phyloP scores from a whole-genome alignment of 2,113 vertebrate genomes.

The Hassar affinis region DNA sequence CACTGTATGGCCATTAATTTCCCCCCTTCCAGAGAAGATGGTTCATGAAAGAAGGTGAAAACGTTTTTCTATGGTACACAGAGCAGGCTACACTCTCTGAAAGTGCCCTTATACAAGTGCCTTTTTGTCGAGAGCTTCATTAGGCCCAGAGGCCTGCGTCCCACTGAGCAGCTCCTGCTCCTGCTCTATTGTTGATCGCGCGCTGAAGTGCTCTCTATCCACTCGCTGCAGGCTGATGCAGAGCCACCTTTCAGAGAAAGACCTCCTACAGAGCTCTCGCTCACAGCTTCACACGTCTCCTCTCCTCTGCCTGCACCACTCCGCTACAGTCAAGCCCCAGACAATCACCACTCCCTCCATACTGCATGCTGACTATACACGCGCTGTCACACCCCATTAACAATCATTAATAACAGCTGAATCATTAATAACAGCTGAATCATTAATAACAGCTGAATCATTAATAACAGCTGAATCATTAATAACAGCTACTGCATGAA shows the following conservation, averaged over 20 bases:
- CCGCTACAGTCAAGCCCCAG: neutral
- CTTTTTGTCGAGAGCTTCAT: slow-evolving; percentile 13
- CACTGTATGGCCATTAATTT: neutral
- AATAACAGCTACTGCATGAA: neutral
- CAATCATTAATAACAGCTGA: neutral
- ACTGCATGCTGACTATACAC: neutral
- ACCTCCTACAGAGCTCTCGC: neutral
- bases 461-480: no score
- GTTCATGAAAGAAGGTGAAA: neutral
- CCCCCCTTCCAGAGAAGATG: neutral
- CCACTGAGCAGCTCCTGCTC: slow-evolving; percentile 23
- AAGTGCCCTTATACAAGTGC: neutral
- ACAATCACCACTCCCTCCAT: neutral
- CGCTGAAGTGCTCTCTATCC: slow-evolving; percentile 8
- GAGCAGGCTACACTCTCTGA: neutral
- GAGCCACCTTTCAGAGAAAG: neutral
- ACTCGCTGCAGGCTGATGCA: neutral
- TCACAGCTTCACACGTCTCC: neutral
- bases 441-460: no score
- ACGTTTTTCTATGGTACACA: neutral
- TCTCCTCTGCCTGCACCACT: neutral
- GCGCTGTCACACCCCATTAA: neutral
- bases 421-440: no score
- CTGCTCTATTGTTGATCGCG: neutral
- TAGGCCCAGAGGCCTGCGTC: neutral